Percentiles rank a stretch among this genome's conserved stretches.
phyloP scores from a whole-genome alignment of 2,113 vertebrate species.

The Halichoeres trimaculatus region DNA sequence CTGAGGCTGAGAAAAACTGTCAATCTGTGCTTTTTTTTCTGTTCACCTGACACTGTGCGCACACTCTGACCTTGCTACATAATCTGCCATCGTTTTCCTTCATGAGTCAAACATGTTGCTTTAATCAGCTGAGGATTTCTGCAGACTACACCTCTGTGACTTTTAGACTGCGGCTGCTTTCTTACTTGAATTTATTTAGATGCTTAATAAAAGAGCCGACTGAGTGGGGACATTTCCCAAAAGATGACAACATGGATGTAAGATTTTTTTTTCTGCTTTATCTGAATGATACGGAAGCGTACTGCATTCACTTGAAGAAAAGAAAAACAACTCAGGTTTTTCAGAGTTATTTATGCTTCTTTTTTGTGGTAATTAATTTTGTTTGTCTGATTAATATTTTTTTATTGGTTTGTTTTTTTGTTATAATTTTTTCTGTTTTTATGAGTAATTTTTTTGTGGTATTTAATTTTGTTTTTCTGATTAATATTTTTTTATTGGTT shows the following conservation, averaged over 20 bases:
- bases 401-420: no score
- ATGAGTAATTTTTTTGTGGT: no score
- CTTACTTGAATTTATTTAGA: constrained; percentile 61
- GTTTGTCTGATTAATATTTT: no score
- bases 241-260: not conserved
- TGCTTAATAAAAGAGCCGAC: constrained; percentile 69
- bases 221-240: constrained; percentile 8
- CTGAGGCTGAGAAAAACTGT: constrained; percentile 22
- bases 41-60: constrained; percentile 27
- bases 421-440: no score
- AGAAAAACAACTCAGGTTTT: no score
- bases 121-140: constrained; percentile 19
- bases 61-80: constrained; percentile 15
- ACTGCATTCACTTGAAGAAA: no score
- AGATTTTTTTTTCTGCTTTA: not conserved
- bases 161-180: constrained; percentile 55
- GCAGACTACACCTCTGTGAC: constrained; percentile 21
- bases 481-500: no score
- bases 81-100: constrained; percentile 36
- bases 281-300: no score
- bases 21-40: not conserved
- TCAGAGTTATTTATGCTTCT: no score
- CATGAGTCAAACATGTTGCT: constrained; percentile 33
- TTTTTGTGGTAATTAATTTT: no score
- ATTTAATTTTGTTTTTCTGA: no score